Evolutionary conservation across 2,888 invertebrate genomes (phyloP), one percentile per base, ranked within the genome.

Genomic region (Elaeidobius kamerunicus): DNA sequence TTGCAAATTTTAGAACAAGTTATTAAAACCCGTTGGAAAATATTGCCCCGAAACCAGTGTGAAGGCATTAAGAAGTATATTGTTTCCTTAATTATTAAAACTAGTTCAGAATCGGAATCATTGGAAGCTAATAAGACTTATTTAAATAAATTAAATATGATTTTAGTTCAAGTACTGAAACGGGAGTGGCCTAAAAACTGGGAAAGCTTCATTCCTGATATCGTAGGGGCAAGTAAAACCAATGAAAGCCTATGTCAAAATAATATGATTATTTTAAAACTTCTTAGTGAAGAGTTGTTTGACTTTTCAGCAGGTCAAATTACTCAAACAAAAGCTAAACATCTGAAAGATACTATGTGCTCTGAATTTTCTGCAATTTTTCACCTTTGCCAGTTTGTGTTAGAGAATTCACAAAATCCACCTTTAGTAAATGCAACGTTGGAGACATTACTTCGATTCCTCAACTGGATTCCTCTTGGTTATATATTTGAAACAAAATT

Each of bases 41-140:
- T 95, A 58, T 77, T 99, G 67, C 98, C 99, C 30, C 81, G 95
- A 73, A 93, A 95, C 75, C 99, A 99, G 72, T 97, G 99, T 76
- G 98, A 99, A 78, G 97, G 98, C 61, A 99, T 99, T 65, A 99
- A 99, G 73, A 97, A 96, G 69, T 99, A 98, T 75, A 98, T 99
- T 67, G 98, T 99, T 65, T 92, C 93, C 54, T 83, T 98, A 63
- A 98, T 99, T 65, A 98, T 99, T 63, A 97, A 98, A 77, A 95
- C 95, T 48, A 98, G 97, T 63, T 94, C 94, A 42, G 94, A 96
- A 73, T 82, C 92, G 5, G 83, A 82, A 61, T 82, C 86, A 27
- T 83, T 95, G 80, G 96, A 98, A 67, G 81, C 82, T 64, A 96
- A 96, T 73, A 96, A 92, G 76, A 92, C 96, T 40, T 98, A 98